Conservation (phyloP, 2,888 invertebrate genomes). For the Hypomecis punctinalis region DNA sequence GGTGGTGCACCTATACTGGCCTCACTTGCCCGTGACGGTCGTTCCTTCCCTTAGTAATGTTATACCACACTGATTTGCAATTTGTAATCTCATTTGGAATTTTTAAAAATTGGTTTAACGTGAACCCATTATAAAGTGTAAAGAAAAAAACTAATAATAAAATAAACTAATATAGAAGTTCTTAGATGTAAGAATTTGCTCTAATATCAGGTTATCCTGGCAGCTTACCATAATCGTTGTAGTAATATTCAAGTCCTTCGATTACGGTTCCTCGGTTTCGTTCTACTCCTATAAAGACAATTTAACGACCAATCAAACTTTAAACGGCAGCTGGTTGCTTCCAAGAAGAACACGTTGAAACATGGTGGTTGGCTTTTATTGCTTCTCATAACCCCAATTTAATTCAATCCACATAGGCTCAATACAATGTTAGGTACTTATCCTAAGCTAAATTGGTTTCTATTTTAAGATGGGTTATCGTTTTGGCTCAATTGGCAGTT, state of each 20-base stretch:
- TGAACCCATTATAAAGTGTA: too few species aligned
- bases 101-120: too few species aligned
- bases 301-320: conserved; percentile 29
- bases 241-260: conserved; percentile 2
- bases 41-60: conserved; percentile 14
- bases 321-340: conserved; percentile 18
- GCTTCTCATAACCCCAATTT: conserved; percentile 1
- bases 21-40: conserved; percentile 20
- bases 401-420: neutral
- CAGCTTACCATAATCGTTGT: neutral
- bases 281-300: conserved; percentile 14
- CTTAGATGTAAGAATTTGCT: neutral
- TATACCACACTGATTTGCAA: neutral
- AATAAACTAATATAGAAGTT: too few species aligned
- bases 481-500: too few species aligned
- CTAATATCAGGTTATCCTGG: neutral
- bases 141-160: too few species aligned
- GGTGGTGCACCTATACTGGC: neutral
- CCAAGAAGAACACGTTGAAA: conserved; percentile 27
- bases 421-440: neutral
- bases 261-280: conserved; percentile 11
- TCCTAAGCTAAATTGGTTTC: neutral
- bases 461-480: neutral
- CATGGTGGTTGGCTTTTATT: conserved; percentile 7
- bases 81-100: conserved; percentile 1